Evolutionary conservation across 2,113 vertebrate genomes (phyloP), one percentile per base, ranked within the genome.

Genomic region (Gambusia holbrooki): DNA sequence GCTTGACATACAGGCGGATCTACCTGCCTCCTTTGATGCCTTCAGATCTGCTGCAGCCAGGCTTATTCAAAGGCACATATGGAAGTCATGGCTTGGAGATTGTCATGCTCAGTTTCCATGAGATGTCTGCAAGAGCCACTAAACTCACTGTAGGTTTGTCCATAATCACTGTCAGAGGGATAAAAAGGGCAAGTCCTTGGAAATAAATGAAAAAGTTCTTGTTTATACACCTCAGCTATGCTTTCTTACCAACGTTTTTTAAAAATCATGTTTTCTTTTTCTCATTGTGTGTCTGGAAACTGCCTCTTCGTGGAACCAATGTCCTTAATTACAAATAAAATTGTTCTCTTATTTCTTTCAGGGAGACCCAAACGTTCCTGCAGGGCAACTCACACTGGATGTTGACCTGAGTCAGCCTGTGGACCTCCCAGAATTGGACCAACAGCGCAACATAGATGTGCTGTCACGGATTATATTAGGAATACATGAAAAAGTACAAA

Each of bases 301-400:
- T 58, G 4, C 17, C 51, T 58, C 25, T 58, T 22, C 2, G 9
- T 58, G 25, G 22, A n/a, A 15, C 19, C 25, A 10, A n/a, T 8
- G 7, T 1, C 9, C 2, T 1, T 1, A 17, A 25, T 58, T 58
- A 9, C 8, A 58, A 58, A 58, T n/a, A 25, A 58, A 25, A 25
- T 58, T 58, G 19, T 45, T 42, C 7, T 69, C 28, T 42, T 74
- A 9, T 5, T 45, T 48, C 35, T 33, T 80, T 0, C 74, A 99
- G 98, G 98, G 98, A 32, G 98, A 99, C 88, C 98, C 98, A 68
- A 99, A 99, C 81, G 98, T 99, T 84, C 98, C 98, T 15, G 98
- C 98, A 0, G 98, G 98, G 6, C 98, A 99, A 85, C 96, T 98
- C 86, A 99, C 97, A 0, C 93, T 99, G 66, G 96, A 98, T 77